Base-by-base conservation (phyloP, 2,797 vertebrate genomes). In the Coregonus suidteri region DNA sequence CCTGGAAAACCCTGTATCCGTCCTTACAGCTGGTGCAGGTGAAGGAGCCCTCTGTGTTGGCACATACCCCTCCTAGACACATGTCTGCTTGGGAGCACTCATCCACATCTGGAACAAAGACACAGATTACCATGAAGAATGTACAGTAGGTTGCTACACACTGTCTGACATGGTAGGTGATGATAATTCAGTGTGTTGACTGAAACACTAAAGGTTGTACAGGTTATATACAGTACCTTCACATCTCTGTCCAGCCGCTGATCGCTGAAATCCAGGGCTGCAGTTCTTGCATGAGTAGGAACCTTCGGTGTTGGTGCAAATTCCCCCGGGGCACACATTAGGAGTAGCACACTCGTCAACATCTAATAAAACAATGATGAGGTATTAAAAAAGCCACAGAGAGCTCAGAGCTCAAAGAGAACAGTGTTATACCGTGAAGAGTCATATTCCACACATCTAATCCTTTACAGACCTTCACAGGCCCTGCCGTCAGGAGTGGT, bases 21-120 rank as follows among this genome's bases (percentile, higher is more conserved):
- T 91, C 64, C 20, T 93, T 91, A 75, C 96, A 98, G 81, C 88
- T 83, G 53, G 90, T 91, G 78, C 97, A 98, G 83, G 91, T 89
- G 82, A 95, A 98, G 65, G 96, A 98, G 73, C 96, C 97, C 56
- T 95, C 91, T 0, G 93, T 95, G 91, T 98, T 97, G 81, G 93
- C 89, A 83, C 96, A 97, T 80, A 95, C 85, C 0, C 93, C 92
- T 34, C 82, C 85, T 1, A 84, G 85, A 88, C 93, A 94, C 74
- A 92, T 13, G 81, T 90, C 87, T 6, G 75, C 88, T 41, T 91
- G 92, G 47, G 87, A 72, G 31, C 96, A 96, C 84, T 94, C 94
- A 14, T 94, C 78, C 75, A 93, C 81, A 88, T 94, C 93, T 94
- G 82, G 77, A 85, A 79, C 52, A 62, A 76, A 76, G 0, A 70